Percentiles rank a stretch among this genome's conserved stretches.
These are phyloP conservation scores for Mastigias papua DNA, from an alignment of 30 jellyfish, hydroid and myxozoan species.

Conservation along the genomic window DNA sequence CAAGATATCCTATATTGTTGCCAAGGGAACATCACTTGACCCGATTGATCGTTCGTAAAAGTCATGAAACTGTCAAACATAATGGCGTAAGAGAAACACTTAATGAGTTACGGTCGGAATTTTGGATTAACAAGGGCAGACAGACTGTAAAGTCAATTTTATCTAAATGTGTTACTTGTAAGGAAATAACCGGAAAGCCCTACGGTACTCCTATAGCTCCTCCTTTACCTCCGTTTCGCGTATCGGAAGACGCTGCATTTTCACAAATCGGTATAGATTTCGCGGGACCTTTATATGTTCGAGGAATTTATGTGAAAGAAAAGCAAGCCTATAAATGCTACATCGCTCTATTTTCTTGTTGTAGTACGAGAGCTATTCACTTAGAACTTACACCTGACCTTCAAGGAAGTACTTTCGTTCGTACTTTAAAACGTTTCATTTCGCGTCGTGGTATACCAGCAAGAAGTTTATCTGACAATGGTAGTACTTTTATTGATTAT, in stretches of 20 bases:
- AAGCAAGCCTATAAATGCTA: background rate
- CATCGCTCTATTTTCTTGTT: conserved; percentile 4
- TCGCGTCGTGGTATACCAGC: conserved; percentile 15
- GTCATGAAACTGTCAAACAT: background rate
- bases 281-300: conserved; percentile 40
- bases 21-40: background rate
- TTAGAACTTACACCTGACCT: conserved; percentile 13
- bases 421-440: background rate
- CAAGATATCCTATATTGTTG: background rate
- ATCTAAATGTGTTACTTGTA: conserved; percentile 11
- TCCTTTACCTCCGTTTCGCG: conserved; percentile 26
- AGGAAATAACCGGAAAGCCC: conserved; percentile 7
- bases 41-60: background rate
- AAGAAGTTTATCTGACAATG: conserved; percentile 3
- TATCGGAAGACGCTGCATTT: conserved; percentile 33
- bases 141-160: background rate
- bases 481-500: background rate
- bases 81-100: conserved; percentile 40
- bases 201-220: conserved; percentile 16
- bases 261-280: conserved; percentile 41
- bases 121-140: conserved; percentile 20
- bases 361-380: conserved; percentile 6
- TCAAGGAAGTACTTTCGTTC: background rate
- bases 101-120: conserved; percentile 31
- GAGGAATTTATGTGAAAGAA: background rate